phyloP scores from a whole-genome alignment of 2,888 invertebrate species.

The Apamea crenata region DNA sequence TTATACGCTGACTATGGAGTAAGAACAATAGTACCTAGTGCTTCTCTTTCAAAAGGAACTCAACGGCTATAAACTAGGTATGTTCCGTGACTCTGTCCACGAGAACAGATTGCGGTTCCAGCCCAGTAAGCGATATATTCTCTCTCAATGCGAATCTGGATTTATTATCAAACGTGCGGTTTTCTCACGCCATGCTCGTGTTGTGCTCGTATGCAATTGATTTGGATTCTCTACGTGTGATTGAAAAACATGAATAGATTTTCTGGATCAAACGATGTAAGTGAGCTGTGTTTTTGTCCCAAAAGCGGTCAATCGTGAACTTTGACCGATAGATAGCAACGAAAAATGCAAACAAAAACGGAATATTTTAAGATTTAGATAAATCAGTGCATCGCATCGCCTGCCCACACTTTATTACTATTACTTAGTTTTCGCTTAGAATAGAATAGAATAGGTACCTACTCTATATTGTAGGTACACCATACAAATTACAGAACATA shows the following conservation, averaged over 20 bases:
- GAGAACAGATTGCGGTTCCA: conserved; percentile 46
- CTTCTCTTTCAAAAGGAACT: background rate
- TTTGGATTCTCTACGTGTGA: conserved; percentile 46
- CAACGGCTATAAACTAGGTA: conserved; percentile 32
- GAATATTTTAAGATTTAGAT: background rate
- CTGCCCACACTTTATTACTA: background rate
- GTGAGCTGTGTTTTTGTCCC: background rate
- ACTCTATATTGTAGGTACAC: too few species aligned
- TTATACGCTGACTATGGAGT: too few species aligned
- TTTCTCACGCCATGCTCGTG: conserved; percentile 53
- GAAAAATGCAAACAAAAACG: background rate
- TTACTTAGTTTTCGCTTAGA: background rate
- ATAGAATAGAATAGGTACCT: too few species aligned
- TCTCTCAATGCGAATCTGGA: conserved; percentile 53
- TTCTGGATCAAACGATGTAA: conserved; percentile 8
- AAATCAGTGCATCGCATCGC: background rate
- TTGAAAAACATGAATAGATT: conserved; percentile 31
- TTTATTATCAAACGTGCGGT: conserved; percentile 59
- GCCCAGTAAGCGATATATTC: conserved; percentile 58
- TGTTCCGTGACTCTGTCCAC: conserved; percentile 37
- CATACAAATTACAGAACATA: too few species aligned
- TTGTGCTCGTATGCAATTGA: conserved; percentile 51
- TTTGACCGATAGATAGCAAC: background rate
- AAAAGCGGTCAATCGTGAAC: conserved; percentile 1
- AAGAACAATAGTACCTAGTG: background rate